phyloP scores from a whole-genome alignment of 1,140 invertebrate species.

The Danaus plexippus region DNA sequence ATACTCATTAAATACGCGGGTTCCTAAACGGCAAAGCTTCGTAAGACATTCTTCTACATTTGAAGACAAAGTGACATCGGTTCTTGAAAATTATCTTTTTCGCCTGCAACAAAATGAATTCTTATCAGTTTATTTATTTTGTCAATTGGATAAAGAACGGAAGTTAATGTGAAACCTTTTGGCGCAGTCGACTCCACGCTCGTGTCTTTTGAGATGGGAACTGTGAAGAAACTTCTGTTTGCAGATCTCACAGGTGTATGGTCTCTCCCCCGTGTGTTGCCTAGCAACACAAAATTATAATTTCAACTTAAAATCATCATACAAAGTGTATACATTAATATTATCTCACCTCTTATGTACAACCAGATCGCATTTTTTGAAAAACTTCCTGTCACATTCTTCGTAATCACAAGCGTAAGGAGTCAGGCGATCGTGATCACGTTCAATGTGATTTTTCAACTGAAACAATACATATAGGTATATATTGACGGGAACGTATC shows the following conservation, averaged over 20 bases:
- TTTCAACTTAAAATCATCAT: too few relatives aligned
- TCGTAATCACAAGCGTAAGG: constrained; percentile 34
- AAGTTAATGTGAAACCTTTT: constrained; percentile 17
- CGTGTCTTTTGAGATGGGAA: constrained; percentile 46
- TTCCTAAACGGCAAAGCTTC: too few relatives aligned
- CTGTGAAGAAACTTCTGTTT: constrained; percentile 71
- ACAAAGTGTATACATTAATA: not conserved
- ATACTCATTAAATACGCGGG: too few relatives aligned
- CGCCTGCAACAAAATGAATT: too few relatives aligned
- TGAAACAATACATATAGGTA: constrained; percentile 17
- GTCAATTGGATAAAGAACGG: too few relatives aligned
- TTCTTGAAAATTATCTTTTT: too few relatives aligned
- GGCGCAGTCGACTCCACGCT: constrained; percentile 35
- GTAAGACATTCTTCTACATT: too few relatives aligned
- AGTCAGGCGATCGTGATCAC: constrained; percentile 38
- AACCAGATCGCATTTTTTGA: constrained; percentile 46
- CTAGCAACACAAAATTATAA: constrained; percentile 17
- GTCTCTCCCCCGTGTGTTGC: constrained; percentile 75
- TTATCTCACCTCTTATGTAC: constrained; percentile 41
- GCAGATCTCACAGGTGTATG: constrained; percentile 75
- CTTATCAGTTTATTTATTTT: too few relatives aligned
- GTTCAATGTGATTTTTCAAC: constrained; percentile 44
- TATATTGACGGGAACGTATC: not conserved
- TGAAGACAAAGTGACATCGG: too few relatives aligned
- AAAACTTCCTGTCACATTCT: constrained; percentile 42